Evolutionary conservation across 2,888 invertebrate species (phyloP).

Genomic region (Stenoptilia bipunctidactyla): DNA sequence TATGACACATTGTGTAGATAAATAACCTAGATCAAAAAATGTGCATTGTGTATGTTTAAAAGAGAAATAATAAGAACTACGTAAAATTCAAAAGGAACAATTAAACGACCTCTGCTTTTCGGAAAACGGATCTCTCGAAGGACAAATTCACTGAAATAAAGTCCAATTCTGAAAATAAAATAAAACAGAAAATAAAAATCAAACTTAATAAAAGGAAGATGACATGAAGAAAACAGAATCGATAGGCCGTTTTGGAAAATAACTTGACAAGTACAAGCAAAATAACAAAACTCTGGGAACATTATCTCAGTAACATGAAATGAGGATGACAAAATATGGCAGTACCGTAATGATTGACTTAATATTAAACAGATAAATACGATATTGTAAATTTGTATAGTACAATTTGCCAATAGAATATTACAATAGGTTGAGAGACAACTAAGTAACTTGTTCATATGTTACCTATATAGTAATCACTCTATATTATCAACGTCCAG

Average conservation of each 20-base stretch:
- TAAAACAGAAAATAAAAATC: constrained; percentile 28
- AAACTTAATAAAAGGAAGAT: constrained; percentile 40
- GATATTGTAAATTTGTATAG: constrained; percentile 14
- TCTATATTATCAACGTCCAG: constrained; percentile 43
- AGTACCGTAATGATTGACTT: constrained; percentile 19
- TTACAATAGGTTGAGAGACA: no score
- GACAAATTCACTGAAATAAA: constrained; percentile 54
- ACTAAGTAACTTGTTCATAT: no score
- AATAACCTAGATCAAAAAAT: constrained; percentile 39
- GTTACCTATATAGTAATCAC: constrained; percentile 13
- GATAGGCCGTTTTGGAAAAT: constrained; percentile 73
- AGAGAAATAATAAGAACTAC: constrained; percentile 49
- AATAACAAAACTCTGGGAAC: constrained; percentile 47
- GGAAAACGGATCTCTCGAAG: constrained; percentile 71
- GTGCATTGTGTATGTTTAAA: constrained; percentile 39
- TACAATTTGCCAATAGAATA: no score
- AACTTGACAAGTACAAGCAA: constrained; percentile 59
- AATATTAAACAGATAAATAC: constrained; percentile 20
- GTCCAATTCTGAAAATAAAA: constrained; percentile 21
- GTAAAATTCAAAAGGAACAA: constrained; percentile 30
- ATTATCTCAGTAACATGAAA: constrained; percentile 44
- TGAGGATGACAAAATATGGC: constrained; percentile 42
- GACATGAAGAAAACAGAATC: constrained; percentile 51
- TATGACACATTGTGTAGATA: constrained; percentile 46
- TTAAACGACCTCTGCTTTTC: constrained; percentile 49